Conservation (phyloP, 2,113 vertebrate genomes). For the Ceuthmochares aereus region DNA sequence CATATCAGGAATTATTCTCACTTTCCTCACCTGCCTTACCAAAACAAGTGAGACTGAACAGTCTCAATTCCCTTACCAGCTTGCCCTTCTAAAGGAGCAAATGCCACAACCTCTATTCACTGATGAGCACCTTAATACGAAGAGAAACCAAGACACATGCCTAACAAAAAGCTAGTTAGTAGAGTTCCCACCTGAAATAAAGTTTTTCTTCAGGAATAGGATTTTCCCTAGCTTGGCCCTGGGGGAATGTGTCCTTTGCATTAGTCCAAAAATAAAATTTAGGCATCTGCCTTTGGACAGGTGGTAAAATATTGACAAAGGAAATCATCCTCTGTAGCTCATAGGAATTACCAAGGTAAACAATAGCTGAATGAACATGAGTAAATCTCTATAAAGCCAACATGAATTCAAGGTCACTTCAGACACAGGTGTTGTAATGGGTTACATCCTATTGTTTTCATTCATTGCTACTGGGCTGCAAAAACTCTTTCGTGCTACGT, state of each 20-base stretch:
- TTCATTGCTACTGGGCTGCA: not conserved
- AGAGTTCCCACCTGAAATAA: not conserved
- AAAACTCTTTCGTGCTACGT: not conserved
- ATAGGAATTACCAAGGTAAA: not conserved
- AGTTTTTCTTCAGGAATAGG: not conserved
- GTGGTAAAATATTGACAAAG: not conserved
- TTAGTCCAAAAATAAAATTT: not conserved
- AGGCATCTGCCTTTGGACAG: not conserved
- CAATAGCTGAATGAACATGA: not conserved
- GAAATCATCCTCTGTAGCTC: not conserved
- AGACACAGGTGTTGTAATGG: not conserved
- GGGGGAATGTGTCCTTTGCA: not conserved
- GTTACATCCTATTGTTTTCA: no score
- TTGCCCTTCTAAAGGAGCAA: not conserved
- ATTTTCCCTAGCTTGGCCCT: not conserved
- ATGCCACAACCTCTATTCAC: not conserved
- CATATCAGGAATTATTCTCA: not conserved
- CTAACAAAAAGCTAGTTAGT: not conserved
- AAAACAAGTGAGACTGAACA: not conserved
- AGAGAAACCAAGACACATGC: not conserved
- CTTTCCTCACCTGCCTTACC: not conserved
- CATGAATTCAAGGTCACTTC: not conserved
- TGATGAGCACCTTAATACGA: not conserved
- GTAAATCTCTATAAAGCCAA: not conserved
- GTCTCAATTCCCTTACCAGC: not conserved